A percentile compares a stretch with the other conserved stretches of the same genome.
phyloP scores from a whole-genome alignment of 2,888 invertebrate species.

The Ypsolopha sequella region DNA sequence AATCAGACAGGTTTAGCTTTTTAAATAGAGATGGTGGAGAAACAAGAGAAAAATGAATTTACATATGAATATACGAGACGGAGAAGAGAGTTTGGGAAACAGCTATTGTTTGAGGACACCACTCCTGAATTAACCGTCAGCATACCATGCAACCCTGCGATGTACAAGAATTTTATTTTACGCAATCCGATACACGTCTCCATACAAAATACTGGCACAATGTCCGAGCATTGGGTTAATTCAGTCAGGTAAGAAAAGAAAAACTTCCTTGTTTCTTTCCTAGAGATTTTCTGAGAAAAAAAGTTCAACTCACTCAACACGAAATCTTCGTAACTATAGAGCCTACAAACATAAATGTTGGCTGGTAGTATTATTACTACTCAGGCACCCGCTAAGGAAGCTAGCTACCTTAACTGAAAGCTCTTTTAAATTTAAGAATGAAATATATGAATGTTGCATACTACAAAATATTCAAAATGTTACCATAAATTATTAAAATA shows the following conservation, averaged over 20 bases:
- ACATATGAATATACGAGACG: conserved; percentile 75
- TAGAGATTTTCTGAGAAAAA: too few species aligned
- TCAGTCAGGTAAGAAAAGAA: conserved; percentile 50
- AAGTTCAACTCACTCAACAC: too few species aligned
- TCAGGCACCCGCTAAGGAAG: too few species aligned
- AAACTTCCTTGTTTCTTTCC: too few species aligned
- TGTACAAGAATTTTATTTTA: conserved; percentile 65
- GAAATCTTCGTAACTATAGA: too few species aligned
- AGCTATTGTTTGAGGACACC: conserved; percentile 77
- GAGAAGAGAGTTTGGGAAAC: conserved; percentile 78
- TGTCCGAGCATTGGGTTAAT: conserved; percentile 76
- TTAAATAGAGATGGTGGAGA: conserved; percentile 31
- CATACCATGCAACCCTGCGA: conserved; percentile 72
- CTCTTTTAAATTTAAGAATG: too few species aligned
- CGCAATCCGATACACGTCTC: conserved; percentile 74
- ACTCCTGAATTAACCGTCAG: conserved; percentile 75
- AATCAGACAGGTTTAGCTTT: not conserved
- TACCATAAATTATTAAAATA: too few species aligned
- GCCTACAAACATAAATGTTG: too few species aligned
- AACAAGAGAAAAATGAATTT: conserved; percentile 45
- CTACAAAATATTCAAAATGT: too few species aligned
- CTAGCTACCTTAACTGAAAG: too few species aligned
- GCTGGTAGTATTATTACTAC: too few species aligned
- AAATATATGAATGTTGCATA: too few species aligned
- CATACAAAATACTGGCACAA: conserved; percentile 72